Evolutionary conservation across 2,888 invertebrate genomes (phyloP), one percentile per base, ranked within the genome.

Genomic region (Lepidocyrtinus sp.): DNA sequence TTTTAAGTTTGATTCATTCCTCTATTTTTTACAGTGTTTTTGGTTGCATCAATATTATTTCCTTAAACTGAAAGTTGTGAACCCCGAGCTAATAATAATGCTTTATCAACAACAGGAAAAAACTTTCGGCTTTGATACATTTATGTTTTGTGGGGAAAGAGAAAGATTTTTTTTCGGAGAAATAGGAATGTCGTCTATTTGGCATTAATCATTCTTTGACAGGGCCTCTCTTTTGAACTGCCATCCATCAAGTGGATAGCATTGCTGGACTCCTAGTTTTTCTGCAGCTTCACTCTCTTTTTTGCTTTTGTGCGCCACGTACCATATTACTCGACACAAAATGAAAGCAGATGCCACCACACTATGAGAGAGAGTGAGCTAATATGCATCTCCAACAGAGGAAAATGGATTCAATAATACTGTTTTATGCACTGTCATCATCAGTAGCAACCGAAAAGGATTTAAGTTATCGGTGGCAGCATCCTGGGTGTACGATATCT

Each of bases 161-260:
- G 74, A 80, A 59, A 59, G 59, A 59, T 59, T 59, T 59, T 59
- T 80, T 80, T 80, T 71, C 46, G 27, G 75, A 62, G 74, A 65
- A 81, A 74, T 77, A 77, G 77, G 77, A 81, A 85, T 84, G 84
- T 85, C 84, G 85, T 85, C 84, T 85, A 83, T 83, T 83, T 82
- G 82, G 85, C 86, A 86, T 86, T 86, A 86, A 86, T 86, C 86
- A 86, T 86, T 85, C 85, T 86, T 86, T 86, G 85, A 86, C 85
- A 86, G 85, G 81, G 83, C 84, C 83, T 85, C 83, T 83, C 84
- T 84, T 82, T 84, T 81, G 80, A 83, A 85, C 82, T 84, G 85
- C 82, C 86, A 86, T 86, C 86, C 86, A 86, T 86, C 86, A 86
- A 86, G 78, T 83, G 80, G 81, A 72, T 81, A 80, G 80, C 80